phyloP scores from a whole-genome alignment of 2,113 vertebrate genomes.

The Andinoacara biseriatus region DNA sequence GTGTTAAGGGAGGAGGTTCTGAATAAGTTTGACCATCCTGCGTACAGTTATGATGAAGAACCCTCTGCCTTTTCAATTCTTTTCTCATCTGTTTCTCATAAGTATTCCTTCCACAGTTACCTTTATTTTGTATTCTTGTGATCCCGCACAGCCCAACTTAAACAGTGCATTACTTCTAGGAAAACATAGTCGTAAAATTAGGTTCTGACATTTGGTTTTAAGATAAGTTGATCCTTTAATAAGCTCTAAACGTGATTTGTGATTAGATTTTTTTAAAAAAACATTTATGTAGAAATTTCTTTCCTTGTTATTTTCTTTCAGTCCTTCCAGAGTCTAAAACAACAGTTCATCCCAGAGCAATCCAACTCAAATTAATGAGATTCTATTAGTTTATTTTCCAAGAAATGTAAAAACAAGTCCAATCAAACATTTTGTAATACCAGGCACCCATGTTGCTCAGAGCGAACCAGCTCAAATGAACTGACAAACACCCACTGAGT shows the following conservation, averaged over 20 bases:
- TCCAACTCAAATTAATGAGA: slow-evolving; percentile 7
- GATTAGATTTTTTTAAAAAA: neutral
- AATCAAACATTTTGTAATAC: slow-evolving; percentile 15
- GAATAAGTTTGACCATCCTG: neutral
- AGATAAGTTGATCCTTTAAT: neutral
- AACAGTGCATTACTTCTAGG: neutral
- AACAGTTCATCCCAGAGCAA: slow-evolving; percentile 2
- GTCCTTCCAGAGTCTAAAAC: neutral
- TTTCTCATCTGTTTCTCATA: neutral
- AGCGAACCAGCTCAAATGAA: neutral
- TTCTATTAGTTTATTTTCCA: neutral
- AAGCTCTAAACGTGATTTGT: slow-evolving; percentile 1
- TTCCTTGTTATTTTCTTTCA: slow-evolving; percentile 1
- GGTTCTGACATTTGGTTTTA: slow-evolving; percentile 3
- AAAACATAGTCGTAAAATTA: slow-evolving; percentile 5
- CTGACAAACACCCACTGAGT: neutral
- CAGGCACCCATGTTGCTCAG: neutral
- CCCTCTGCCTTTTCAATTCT: neutral
- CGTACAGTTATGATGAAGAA: neutral
- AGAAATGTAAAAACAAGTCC: slow-evolving; percentile 16
- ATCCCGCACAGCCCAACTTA: neutral
- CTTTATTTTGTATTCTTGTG: neutral
- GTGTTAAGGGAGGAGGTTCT: neutral
- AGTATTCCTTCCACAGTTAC: slow-evolving; percentile 4
- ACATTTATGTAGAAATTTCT: neutral